Evolutionary conservation across 2,113 vertebrate genomes (phyloP).

Genomic region (Petroica traversi): DNA sequence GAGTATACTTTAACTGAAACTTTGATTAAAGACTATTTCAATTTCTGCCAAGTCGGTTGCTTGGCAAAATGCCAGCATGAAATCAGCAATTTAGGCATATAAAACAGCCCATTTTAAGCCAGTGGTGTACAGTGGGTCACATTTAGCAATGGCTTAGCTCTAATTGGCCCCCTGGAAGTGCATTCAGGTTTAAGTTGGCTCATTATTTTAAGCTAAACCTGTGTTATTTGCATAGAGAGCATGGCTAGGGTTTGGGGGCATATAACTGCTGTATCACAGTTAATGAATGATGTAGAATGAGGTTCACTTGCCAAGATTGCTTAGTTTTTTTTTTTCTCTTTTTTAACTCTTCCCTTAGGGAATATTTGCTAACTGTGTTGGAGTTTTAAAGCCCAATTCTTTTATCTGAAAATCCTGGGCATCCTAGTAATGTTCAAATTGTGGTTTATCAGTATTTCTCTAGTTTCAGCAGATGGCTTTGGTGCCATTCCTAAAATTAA

Average conservation of each 20-base stretch:
- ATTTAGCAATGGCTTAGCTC: not conserved
- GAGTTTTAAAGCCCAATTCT: not conserved
- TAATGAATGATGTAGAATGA: not conserved
- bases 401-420: not conserved
- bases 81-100: not conserved
- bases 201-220: constrained; percentile 2
- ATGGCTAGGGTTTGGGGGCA: not conserved
- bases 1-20: not conserved
- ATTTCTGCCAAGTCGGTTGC: not conserved
- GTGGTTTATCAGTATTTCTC: not conserved
- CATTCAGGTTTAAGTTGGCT: not conserved
- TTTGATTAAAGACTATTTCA: not conserved
- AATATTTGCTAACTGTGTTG: not conserved
- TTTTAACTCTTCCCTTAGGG: not conserved
- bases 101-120: not conserved
- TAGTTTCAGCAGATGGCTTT: not conserved
- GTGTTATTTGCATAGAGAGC: not conserved
- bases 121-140: not conserved
- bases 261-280: not conserved
- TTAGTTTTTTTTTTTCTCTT: not conserved
- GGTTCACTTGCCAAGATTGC: not conserved
- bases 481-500: not conserved
- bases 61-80: not conserved
- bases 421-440: not conserved
- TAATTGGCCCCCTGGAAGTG: not conserved